These are phyloP conservation scores for Lampropteryx suffumata DNA, from an alignment of 2,888 invertebrate genomes.

Conservation along the genomic window DNA sequence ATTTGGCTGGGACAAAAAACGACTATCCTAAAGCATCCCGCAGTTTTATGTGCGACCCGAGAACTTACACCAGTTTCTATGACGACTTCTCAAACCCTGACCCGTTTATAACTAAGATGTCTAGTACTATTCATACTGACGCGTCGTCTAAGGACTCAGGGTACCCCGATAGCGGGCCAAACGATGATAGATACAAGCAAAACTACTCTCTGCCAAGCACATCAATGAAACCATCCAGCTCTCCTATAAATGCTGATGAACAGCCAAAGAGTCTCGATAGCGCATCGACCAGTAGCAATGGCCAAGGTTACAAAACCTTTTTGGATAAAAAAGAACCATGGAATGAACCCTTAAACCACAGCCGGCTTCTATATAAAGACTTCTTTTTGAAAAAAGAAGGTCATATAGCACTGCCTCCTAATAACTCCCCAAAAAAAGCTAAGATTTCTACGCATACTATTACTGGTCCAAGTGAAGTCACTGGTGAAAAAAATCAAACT, in stretches of 20 bases:
- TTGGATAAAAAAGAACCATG: conserved; percentile 53
- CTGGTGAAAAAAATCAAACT: conserved; percentile 39
- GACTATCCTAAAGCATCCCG: conserved; percentile 43
- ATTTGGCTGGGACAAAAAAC: conserved; percentile 40
- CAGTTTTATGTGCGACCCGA: conserved; percentile 50
- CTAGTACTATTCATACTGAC: conserved; percentile 66
- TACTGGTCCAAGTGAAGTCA: conserved; percentile 43
- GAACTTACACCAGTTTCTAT: conserved; percentile 68
- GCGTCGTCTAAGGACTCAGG: conserved; percentile 76
- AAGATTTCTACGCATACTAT: conserved; percentile 42
- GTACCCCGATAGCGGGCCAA: conserved; percentile 65
- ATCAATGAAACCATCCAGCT: conserved; percentile 51
- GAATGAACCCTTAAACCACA: conserved; percentile 69
- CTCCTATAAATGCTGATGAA: conserved; percentile 49
- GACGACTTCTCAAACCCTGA: conserved; percentile 61
- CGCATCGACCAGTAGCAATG: conserved; percentile 52
- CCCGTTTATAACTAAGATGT: conserved; percentile 53
- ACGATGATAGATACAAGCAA: conserved; percentile 61
- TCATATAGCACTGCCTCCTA: conserved; percentile 62
- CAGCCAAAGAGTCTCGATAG: conserved; percentile 71
- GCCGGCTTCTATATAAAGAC: conserved; percentile 74
- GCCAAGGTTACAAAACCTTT: conserved; percentile 53
- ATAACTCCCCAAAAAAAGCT: conserved; percentile 63
- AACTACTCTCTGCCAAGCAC: conserved; percentile 64
- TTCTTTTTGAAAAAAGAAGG: conserved; percentile 74